phyloP scores from a whole-genome alignment of 2,113 vertebrate genomes.

The Typhlomys cinereus region DNA sequence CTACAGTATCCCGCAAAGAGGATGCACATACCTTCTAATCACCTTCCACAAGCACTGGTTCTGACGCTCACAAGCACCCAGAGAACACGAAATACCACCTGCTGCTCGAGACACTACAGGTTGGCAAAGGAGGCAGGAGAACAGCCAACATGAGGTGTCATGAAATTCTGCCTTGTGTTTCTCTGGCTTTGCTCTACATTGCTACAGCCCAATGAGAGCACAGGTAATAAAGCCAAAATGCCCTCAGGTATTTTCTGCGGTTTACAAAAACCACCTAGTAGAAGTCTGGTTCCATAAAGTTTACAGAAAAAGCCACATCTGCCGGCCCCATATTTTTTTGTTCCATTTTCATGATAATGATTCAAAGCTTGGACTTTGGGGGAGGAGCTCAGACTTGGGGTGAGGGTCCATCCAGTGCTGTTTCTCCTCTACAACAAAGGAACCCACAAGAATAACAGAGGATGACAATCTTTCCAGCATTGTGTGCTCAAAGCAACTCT shows the following conservation, averaged over 20 bases:
- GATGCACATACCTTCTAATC: background rate
- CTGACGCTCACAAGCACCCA: background rate
- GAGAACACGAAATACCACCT: background rate
- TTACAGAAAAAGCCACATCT: background rate
- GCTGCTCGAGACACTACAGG: background rate
- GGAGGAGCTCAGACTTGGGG: background rate
- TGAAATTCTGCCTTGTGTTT: background rate
- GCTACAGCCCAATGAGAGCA: too few species aligned
- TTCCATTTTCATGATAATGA: background rate
- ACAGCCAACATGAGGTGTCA: background rate
- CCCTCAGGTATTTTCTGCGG: background rate
- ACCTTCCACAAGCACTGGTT: background rate
- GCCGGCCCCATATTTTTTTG: background rate
- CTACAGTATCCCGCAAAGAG: background rate
- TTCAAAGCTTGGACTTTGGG: background rate
- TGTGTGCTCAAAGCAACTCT: background rate
- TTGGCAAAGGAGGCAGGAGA: background rate
- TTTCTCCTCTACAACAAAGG: background rate
- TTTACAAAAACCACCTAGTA: background rate
- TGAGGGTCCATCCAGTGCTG: background rate
- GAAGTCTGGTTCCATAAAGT: background rate
- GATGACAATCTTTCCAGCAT: background rate
- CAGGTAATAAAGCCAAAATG: constrained; percentile 7
- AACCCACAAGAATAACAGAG: background rate
- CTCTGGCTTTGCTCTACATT: background rate